These are phyloP conservation scores for Pristionchus entomophagus DNA, from an alignment of 2,888 invertebrate species.

Conservation along the genomic window DNA sequence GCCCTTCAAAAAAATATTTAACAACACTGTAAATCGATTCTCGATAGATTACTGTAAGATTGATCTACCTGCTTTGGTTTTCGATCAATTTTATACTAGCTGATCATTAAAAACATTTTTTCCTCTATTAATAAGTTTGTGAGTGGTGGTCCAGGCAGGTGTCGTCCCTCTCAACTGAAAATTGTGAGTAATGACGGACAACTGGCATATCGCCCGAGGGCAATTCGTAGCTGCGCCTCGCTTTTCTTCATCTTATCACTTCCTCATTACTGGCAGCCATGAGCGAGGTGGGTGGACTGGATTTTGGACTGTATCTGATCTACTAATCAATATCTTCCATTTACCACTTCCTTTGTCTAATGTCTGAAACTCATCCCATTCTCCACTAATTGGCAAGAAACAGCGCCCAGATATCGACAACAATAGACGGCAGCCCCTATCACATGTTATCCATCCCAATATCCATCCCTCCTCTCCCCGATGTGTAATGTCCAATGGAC, in stretches of 20 bases:
- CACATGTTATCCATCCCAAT: background rate
- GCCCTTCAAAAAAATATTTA: too few species aligned
- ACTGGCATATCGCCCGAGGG: background rate
- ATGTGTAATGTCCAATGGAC: background rate
- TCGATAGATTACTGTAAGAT: too few species aligned
- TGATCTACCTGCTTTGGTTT: too few species aligned
- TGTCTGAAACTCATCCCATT: background rate
- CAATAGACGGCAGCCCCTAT: background rate
- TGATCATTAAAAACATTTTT: too few species aligned
- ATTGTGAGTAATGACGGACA: background rate
- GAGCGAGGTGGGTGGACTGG: slow-evolving; percentile 20
- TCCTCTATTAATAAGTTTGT: background rate
- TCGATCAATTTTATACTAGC: too few species aligned
- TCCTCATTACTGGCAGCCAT: background rate
- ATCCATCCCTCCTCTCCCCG: background rate
- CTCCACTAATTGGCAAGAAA: too few species aligned
- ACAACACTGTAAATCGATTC: too few species aligned
- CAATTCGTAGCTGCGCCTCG: slow-evolving; percentile 1
- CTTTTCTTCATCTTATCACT: background rate
- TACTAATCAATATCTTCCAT: too few species aligned
- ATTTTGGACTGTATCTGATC: too few species aligned
- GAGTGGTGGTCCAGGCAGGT: slow-evolving; percentile 16
- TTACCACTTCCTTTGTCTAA: background rate
- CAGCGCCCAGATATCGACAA: too few species aligned
- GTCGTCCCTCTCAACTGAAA: background rate